Base-by-base conservation (phyloP, 2,113 vertebrate genomes). In the Gasterosteus aculeatus region DNA sequence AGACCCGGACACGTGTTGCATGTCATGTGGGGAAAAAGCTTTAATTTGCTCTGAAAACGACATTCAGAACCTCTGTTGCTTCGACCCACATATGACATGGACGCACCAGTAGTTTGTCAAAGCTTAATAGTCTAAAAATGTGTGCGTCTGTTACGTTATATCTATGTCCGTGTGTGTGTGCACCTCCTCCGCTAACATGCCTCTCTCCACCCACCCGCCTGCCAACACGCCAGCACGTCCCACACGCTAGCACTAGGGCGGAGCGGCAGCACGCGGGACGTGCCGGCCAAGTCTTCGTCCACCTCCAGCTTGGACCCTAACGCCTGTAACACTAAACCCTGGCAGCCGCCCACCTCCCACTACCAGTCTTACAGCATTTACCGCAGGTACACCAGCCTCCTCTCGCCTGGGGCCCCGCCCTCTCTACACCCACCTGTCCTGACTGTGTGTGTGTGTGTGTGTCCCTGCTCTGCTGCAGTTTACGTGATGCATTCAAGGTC, bases 301-400 rank as follows among this genome's bases (percentile, higher is more conserved):
- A 93, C 94, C 89, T 95, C 94, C 93, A 95, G 92, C 90, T 91
- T 95, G 94, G 95, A 95, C 83, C 93, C 94, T 94, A 95, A 93
- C 93, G 89, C 92, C 93, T 92, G 89, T 93, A 93, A 93, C 80
- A 90, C 94, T 94, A 95, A 95, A 92, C 89, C 94, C 88, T 95
- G 93, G 93, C 94, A 94, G 81, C 89, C 92, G 57, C 89, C 92
- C 84, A 15, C 92, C 85, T 93, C 93, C 91, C 92, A 93, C 89
- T 93, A 94, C 93, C 94, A 92, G 92, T 93, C 94, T 86, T 94
- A 94, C 95, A 95, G 90, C 94, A 92, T 95, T 92, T 93, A 94
- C 88, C 93, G 93, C 93, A 95, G 95, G 94, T 95, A 95, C 85
- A 82, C 69, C 79, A 70, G 80, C 81, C 70, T 78, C 35, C 35